Conservation (phyloP, 2,888 invertebrate species). For the Chymomyza procnemis region DNA sequence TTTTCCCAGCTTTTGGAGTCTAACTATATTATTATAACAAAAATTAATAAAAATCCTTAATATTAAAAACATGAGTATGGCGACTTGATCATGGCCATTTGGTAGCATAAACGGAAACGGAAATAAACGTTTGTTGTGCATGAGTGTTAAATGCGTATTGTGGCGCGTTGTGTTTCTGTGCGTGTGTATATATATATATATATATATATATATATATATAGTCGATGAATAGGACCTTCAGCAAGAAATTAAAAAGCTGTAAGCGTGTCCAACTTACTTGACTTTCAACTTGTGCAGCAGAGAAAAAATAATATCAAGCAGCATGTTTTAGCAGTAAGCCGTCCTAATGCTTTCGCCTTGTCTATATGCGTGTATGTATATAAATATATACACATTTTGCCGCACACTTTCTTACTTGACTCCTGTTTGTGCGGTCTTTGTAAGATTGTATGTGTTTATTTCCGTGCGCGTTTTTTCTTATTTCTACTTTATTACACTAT, state of each 20-base stretch:
- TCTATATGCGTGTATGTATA: slow-evolving; percentile 5
- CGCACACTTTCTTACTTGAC: background rate
- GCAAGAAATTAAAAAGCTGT: slow-evolving; percentile 54
- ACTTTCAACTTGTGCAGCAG: slow-evolving; percentile 47
- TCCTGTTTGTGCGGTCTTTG: background rate
- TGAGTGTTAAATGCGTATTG: slow-evolving; percentile 17
- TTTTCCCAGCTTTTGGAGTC: background rate
- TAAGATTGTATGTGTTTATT: slow-evolving; percentile 1
- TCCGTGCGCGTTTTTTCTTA: background rate
- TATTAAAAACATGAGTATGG: slow-evolving; percentile 2
- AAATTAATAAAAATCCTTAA: background rate
- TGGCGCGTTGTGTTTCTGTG: slow-evolving; percentile 24
- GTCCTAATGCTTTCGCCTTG: slow-evolving; percentile 16
- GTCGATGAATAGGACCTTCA: slow-evolving; percentile 52
- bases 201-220: slow-evolving; percentile 14
- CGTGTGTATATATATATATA: slow-evolving; percentile 13
- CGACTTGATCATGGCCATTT: slow-evolving; percentile 15
- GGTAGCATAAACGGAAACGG: slow-evolving; percentile 30
- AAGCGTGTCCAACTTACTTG: slow-evolving; percentile 55
- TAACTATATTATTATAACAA: slow-evolving; percentile 2
- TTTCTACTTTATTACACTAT: background rate
- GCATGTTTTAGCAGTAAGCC: slow-evolving; percentile 25
- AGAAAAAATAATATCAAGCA: slow-evolving; percentile 9
- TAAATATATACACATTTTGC: slow-evolving; percentile 1
- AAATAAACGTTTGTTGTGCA: slow-evolving; percentile 44